Evolutionary conservation across 2,113 vertebrate species (phyloP), one percentile per base, ranked within the genome.

Genomic region (Dendrocopos noguchii): DNA sequence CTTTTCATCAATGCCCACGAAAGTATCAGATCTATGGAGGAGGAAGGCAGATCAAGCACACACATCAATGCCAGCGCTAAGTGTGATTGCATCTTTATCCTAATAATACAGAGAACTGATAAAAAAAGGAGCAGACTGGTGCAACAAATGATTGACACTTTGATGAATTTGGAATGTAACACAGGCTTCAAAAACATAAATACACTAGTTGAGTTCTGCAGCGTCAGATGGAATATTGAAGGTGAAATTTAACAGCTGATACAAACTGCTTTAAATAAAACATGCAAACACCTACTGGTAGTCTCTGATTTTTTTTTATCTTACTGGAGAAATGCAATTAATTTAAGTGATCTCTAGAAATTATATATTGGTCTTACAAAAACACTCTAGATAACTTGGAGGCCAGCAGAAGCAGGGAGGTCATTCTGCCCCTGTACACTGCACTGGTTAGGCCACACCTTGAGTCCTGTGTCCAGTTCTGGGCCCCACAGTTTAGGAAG

Each of bases 291-390:
- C 29, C 42, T 90, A 89, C 53, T 80, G 29, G 29, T 18, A 82
- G n/a, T 29, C 28, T 66, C 53, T 56, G 28, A 53, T 31, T 47
- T 31, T 47, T 82, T 87, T 87, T 85, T 75, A 55, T 70, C 47
- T 95, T 71, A 28, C 21, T 65, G 61, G 22, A 44, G 55, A 90
- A 89, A 94, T 44, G 17, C 44, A 91, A 88, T 93, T 82, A 84
- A 90, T 90, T 88, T 50, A 81, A 59, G 10, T 75, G 82, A 90
- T 65, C 27, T 75, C 27, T 71, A 92, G 57, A 94, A 94, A 96
- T 82, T 90, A 82, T 89, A 25, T 80, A 84, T 91, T 6, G 39
- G 84, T 92, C 71, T 92, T 80, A 33, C 29, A 84, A 56, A 84
- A 88, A 53, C 19, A 7, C 4, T 67, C 12, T 64, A 65, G 33